Percentiles rank a stretch among this genome's conserved stretches.
phyloP scores from a whole-genome alignment of 2,888 invertebrate species.

The Tenthredo mesomela region DNA sequence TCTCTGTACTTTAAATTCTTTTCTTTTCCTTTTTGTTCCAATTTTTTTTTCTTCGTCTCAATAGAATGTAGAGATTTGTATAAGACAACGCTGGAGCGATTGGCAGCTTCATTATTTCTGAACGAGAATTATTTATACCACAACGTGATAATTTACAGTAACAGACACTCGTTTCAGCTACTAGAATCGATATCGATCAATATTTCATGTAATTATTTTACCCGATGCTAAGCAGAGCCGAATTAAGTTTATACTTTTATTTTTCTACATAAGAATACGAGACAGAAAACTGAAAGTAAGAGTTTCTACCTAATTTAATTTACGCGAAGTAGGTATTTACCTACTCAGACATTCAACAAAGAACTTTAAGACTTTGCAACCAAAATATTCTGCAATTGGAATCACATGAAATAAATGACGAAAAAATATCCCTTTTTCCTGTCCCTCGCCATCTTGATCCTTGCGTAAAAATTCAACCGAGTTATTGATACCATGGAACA shows the following conservation, averaged over 20 bases:
- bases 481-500: slow-evolving; percentile 27
- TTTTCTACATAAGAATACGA: not conserved
- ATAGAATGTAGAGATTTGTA: not conserved
- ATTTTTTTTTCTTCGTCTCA: not conserved
- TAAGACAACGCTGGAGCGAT: not conserved
- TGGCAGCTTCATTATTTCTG: not conserved
- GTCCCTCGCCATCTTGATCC: not conserved
- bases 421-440: not conserved
- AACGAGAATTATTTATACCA: not conserved
- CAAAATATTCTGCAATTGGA: not conserved
- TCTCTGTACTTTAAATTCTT: not conserved
- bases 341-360: not conserved
- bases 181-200: not conserved
- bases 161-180: not conserved
- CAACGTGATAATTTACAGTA: not conserved
- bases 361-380: not conserved
- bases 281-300: not conserved
- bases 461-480: not conserved
- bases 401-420: not conserved
- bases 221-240: not conserved
- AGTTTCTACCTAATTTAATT: not conserved
- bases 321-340: not conserved
- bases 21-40: not conserved
- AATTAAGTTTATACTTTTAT: not conserved
- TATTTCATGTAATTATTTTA: not conserved